These are phyloP conservation scores for Chamaetylas fuelleborni DNA, from an alignment of 2,113 vertebrate genomes.

Conservation along the genomic window DNA sequence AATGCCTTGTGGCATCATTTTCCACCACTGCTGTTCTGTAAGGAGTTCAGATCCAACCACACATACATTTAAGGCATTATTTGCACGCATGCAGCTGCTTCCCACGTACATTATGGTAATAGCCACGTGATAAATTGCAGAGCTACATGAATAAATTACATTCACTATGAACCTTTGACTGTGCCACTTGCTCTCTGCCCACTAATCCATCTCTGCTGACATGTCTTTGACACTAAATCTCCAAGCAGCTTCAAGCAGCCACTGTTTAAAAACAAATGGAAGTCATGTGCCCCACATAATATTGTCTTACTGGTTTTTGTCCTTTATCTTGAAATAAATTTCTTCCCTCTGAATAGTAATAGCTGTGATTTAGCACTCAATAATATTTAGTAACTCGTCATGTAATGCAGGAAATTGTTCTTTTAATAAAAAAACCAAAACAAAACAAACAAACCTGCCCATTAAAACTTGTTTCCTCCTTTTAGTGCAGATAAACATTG, in stretches of 20 bases:
- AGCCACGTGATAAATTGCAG: background rate
- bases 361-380: background rate
- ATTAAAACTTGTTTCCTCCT: background rate
- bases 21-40: background rate
- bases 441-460: background rate
- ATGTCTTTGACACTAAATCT: conserved; percentile 12
- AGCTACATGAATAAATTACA: conserved; percentile 45
- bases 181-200: conserved; percentile 38
- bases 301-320: background rate
- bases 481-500: background rate
- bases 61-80: conserved; percentile 29
- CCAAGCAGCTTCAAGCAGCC: background rate
- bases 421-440: background rate
- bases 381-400: background rate
- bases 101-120: conserved; percentile 15
- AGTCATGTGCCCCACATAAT: background rate
- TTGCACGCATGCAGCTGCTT: background rate
- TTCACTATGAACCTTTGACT: conserved; percentile 37
- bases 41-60: conserved; percentile 13
- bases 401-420: background rate
- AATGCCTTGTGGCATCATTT: background rate
- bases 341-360: background rate
- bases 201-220: conserved; percentile 25
- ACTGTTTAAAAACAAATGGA: conserved; percentile 25
- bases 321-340: background rate